These are phyloP conservation scores for Melanotaenia duboulayi DNA, from an alignment of 2,113 vertebrate species.

Conservation along the genomic window DNA sequence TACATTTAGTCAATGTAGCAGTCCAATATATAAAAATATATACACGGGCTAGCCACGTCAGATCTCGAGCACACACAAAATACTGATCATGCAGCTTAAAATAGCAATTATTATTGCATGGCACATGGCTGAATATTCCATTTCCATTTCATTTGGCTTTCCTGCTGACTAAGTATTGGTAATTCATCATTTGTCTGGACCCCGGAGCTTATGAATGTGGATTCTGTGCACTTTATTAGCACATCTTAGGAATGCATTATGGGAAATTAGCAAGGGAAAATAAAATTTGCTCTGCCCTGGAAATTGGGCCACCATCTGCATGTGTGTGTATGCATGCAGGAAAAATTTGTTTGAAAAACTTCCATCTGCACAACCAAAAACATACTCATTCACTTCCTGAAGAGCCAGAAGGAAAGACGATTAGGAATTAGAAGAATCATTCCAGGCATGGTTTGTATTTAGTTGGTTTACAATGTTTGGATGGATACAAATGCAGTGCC, in stretches of 20 bases:
- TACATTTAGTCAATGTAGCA: slow-evolving; percentile 33
- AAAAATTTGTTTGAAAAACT: neutral
- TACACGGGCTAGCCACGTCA: neutral
- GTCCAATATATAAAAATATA: neutral
- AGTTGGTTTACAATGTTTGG: slow-evolving; percentile 3
- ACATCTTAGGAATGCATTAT: slow-evolving; percentile 70
- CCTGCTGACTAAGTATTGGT: slow-evolving; percentile 74
- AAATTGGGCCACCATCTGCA: slow-evolving; percentile 26
- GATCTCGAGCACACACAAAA: slow-evolving; percentile 1
- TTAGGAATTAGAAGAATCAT: neutral
- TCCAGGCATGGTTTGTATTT: neutral
- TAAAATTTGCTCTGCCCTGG: slow-evolving; percentile 24
- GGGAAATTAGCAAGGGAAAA: slow-evolving; percentile 55
- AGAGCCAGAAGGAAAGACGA: neutral
- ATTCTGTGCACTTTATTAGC: slow-evolving; percentile 70
- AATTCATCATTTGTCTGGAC: slow-evolving; percentile 59
- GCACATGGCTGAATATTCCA: slow-evolving; percentile 62
- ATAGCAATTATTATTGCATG: slow-evolving; percentile 36
- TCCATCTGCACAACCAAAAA: slow-evolving; percentile 8
- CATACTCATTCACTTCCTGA: neutral
- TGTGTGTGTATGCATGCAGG: neutral
- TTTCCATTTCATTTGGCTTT: slow-evolving; percentile 61
- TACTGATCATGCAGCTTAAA: slow-evolving; percentile 35
- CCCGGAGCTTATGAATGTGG: slow-evolving; percentile 72
- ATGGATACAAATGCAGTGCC: slow-evolving; percentile 12